These are phyloP conservation scores for Macrotus californicus DNA, from an alignment of 2,113 vertebrate species.

Conservation along the genomic window DNA sequence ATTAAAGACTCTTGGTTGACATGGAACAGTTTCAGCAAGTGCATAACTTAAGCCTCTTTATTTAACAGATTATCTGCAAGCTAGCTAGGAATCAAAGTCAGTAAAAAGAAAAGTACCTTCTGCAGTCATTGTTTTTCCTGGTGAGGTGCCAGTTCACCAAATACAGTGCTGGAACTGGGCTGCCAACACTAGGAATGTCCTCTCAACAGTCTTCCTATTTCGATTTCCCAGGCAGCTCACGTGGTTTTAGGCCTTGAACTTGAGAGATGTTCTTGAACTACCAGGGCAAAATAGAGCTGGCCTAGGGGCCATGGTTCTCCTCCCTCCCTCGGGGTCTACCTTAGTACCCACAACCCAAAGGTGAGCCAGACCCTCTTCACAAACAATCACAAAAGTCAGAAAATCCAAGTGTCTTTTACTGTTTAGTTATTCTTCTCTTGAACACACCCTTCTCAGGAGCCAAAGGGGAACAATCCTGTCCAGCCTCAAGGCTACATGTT, in stretches of 20 bases:
- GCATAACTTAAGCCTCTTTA: background rate
- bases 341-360: background rate
- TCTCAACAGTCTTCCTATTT: background rate
- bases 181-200: background rate
- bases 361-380: background rate
- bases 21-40: constrained; percentile 3
- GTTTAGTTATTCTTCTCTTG: background rate
- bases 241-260: background rate
- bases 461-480: background rate
- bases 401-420: background rate
- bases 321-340: background rate
- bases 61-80: background rate
- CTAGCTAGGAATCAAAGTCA: background rate
- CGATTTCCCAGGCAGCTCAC: background rate
- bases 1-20: background rate
- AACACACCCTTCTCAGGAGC: background rate
- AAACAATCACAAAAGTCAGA: background rate
- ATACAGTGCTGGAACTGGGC: background rate
- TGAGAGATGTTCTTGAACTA: background rate
- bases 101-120: background rate
- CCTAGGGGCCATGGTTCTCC: too few relatives aligned
- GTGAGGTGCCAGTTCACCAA: background rate
- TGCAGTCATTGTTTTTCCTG: background rate
- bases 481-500: background rate
- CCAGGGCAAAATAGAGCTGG: background rate